These are phyloP conservation scores for Rambutsinella grinnellia DNA, from an alignment of 2,888 invertebrate species.

Conservation along the genomic window DNA sequence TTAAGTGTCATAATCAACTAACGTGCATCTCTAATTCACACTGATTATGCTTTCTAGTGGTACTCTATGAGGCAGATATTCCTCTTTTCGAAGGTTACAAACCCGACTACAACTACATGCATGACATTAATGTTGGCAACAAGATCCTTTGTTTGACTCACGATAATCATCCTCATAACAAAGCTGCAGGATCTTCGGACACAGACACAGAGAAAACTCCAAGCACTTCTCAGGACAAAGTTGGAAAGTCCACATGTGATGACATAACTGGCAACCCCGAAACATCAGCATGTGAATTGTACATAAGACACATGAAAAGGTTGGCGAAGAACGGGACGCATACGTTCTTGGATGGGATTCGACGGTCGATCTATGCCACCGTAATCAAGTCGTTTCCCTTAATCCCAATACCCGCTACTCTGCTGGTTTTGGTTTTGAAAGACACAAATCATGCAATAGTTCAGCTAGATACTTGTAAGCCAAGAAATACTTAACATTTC, in stretches of 20 bases:
- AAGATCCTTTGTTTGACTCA: slow-evolving; percentile 33
- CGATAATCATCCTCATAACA: too few species aligned
- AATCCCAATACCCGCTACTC: slow-evolving; percentile 2
- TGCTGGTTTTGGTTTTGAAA: slow-evolving; percentile 8
- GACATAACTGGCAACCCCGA: too few species aligned
- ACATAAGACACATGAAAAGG: slow-evolving; percentile 52
- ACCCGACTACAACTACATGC: slow-evolving; percentile 21
- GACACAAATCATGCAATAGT: slow-evolving; percentile 14
- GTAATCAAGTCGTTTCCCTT: slow-evolving; percentile 18
- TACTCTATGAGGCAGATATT: slow-evolving; percentile 50
- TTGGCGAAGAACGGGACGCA: neutral
- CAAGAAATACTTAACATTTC: neutral
- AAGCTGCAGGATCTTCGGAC: neutral
- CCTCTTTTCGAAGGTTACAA: slow-evolving; percentile 10
- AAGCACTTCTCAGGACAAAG: neutral
- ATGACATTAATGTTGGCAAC: slow-evolving; percentile 37
- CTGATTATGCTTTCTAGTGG: neutral
- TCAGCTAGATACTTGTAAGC: slow-evolving; percentile 7
- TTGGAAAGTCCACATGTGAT: neutral
- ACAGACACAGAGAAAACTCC: neutral
- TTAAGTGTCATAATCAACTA: too few species aligned
- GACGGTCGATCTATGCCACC: slow-evolving; percentile 23
- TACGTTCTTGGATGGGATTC: slow-evolving; percentile 46
- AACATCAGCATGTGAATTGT: slow-evolving; percentile 40
- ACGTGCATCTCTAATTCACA: too few species aligned